These are phyloP conservation scores for Listrodromus nycthemerus DNA, from an alignment of 2,888 invertebrate genomes.

Conservation along the genomic window DNA sequence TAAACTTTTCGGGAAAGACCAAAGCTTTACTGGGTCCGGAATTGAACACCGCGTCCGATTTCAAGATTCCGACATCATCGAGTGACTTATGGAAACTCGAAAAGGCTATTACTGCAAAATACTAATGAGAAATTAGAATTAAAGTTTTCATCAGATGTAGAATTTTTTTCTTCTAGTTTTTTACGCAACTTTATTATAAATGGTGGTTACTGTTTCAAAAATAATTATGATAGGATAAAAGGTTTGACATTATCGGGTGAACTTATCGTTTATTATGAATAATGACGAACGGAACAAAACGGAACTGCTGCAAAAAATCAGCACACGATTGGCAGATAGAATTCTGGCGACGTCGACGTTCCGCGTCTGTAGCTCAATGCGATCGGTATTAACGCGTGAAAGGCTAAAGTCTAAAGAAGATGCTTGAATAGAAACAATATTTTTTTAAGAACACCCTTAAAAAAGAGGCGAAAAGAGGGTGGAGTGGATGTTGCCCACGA, in stretches of 20 bases:
- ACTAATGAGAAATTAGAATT: no score
- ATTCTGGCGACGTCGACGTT: slow-evolving; percentile 30
- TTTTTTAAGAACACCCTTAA: slow-evolving; percentile 40
- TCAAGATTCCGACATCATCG: no score
- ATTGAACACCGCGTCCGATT: no score
- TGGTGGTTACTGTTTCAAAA: not conserved
- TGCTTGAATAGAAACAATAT: slow-evolving; percentile 27
- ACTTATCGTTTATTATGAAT: slow-evolving; percentile 60
- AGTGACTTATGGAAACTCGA: no score
- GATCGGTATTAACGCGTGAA: slow-evolving; percentile 30
- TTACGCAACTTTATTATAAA: slow-evolving; percentile 3
- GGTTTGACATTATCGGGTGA: slow-evolving; percentile 30
- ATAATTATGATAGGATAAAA: slow-evolving; percentile 9
- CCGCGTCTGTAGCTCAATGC: slow-evolving; percentile 4
- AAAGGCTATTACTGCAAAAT: no score
- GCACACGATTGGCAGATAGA: slow-evolving; percentile 33
- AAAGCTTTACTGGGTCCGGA: no score
- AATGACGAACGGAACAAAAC: slow-evolving; percentile 59
- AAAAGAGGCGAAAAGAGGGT: slow-evolving; percentile 28
- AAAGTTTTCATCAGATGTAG: no score
- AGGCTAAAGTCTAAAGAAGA: slow-evolving; percentile 26
- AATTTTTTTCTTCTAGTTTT: not conserved
- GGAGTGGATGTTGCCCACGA: not conserved
- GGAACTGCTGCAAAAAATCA: slow-evolving; percentile 32
- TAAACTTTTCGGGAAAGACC: no score